Percentiles rank a stretch among this genome's conserved stretches.
phyloP scores from a whole-genome alignment of 2,888 invertebrate genomes.

The Amphiduros pacificus region DNA sequence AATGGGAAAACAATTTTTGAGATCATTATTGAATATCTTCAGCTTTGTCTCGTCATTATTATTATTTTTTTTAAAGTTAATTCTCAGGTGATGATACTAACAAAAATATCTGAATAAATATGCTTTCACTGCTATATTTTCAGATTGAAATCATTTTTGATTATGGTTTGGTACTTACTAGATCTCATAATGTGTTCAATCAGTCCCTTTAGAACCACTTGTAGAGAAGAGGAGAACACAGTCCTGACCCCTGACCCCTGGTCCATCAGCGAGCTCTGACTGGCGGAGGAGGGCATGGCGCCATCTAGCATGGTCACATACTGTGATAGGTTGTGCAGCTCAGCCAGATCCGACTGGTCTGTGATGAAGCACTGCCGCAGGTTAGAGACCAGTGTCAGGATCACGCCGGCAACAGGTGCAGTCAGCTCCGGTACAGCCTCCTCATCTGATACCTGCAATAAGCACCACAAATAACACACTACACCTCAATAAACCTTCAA shows the following conservation, averaged over 20 bases:
- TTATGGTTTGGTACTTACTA: constrained; percentile 61
- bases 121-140: too few species aligned
- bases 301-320: constrained; percentile 66
- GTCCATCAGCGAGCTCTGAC: constrained; percentile 28
- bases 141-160: too few species aligned
- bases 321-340: constrained; percentile 7
- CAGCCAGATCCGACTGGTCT: constrained; percentile 20
- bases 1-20: constrained; percentile 21
- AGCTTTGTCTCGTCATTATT: too few species aligned
- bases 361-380: constrained; percentile 64
- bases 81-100: too few species aligned
- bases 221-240: constrained; percentile 53
- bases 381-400: constrained; percentile 77
- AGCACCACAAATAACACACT: too few species aligned
- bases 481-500: too few species aligned
- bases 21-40: too few species aligned
- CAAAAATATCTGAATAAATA: too few species aligned
- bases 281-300: constrained; percentile 22
- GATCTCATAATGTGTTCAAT: constrained; percentile 82
- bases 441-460: constrained; percentile 58
- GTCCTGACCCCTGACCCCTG: constrained; percentile 44
- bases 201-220: constrained; percentile 67
- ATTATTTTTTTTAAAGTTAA: too few species aligned
- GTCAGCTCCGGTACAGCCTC: constrained; percentile 78
- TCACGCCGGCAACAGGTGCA: constrained; percentile 77